Evolutionary conservation across 2,113 vertebrate genomes (phyloP).

Genomic region (Turnix velox): DNA sequence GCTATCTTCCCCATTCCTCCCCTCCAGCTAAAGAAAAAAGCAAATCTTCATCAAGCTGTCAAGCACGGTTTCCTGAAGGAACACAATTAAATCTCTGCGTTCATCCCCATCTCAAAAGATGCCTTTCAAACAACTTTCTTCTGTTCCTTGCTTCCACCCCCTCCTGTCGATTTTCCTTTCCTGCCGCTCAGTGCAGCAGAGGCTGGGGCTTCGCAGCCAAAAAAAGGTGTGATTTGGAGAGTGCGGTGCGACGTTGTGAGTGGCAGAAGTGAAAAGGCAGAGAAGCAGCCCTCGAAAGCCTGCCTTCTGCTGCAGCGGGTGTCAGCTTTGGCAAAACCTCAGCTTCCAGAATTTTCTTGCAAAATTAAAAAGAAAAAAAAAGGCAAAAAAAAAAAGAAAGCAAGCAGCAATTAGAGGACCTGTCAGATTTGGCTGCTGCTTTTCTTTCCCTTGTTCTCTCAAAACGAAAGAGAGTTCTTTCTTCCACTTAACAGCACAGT

Average conservation of each 20-base stretch:
- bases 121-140: neutral
- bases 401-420: neutral
- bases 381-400: neutral
- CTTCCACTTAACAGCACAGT: neutral
- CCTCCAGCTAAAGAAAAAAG: neutral
- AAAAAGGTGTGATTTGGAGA: conserved; percentile 46
- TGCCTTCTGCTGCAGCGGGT: conserved; percentile 33
- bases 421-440: neutral
- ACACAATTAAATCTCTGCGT: neutral
- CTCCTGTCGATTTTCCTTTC: neutral
- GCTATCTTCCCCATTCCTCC: neutral
- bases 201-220: conserved; percentile 35
- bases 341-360: conserved; percentile 36
- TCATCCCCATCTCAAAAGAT: neutral
- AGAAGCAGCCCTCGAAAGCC: conserved; percentile 6
- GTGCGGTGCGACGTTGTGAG: neutral
- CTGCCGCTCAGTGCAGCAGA: neutral
- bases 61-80: neutral
- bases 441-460: neutral
- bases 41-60: neutral
- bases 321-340: conserved; percentile 28
- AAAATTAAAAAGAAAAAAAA: neutral
- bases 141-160: neutral
- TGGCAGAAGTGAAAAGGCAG: conserved; percentile 51
- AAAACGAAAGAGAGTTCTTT: neutral